Conservation (phyloP, 53 echinoderm and acorn worm species). For the Hippasteria phrygiana region DNA sequence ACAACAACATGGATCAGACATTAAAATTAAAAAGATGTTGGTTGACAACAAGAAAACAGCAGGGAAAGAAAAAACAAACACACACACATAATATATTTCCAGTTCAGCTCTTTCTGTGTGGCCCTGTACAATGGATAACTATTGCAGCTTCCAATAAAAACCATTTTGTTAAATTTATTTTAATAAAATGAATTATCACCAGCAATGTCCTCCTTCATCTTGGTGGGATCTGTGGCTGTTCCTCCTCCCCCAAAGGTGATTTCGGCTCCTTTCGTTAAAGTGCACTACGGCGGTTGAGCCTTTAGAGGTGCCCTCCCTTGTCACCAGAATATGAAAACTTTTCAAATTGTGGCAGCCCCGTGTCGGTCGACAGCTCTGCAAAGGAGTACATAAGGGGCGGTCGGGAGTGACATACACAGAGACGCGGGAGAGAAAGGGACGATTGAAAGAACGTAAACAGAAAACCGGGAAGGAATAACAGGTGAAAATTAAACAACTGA, state of each 20-base stretch:
- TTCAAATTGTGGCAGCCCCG: slow-evolving; percentile 87
- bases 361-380: slow-evolving; percentile 54
- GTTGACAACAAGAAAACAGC: background rate
- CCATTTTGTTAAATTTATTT: background rate
- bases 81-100: slow-evolving; percentile 14
- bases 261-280: background rate
- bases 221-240: background rate
- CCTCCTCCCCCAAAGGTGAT: background rate
- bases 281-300: background rate
- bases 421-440: background rate
- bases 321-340: slow-evolving; percentile 98
- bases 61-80: background rate
- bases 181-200: background rate
- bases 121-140: slow-evolving; percentile 36
- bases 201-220: background rate
- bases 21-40: background rate
- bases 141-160: slow-evolving; percentile 33
- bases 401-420: background rate
- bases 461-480: background rate
- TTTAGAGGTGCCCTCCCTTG: slow-evolving; percentile 70
- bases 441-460: background rate
- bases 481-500: background rate
- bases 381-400: slow-evolving; percentile 23
- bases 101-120: slow-evolving; percentile 32
- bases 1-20: background rate